Base-by-base conservation (phyloP, 2,797 vertebrate species). In the Poeciliopsis paucimaculata region DNA sequence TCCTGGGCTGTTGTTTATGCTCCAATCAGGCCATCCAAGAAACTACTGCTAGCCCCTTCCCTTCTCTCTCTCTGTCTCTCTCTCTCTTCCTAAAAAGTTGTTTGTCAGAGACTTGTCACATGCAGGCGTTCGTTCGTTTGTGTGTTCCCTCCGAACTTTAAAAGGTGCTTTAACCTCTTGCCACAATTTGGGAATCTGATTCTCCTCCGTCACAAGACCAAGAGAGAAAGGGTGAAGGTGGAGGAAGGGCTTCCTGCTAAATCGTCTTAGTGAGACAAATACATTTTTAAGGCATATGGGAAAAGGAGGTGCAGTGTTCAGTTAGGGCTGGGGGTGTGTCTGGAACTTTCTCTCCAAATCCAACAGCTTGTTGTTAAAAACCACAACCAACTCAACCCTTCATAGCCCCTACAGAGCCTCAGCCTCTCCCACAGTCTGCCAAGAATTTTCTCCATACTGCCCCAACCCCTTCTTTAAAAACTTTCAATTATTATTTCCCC, bases 1-100 rank as follows among this genome's bases (percentile, higher is more conserved):
- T 94, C 94, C 94, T 94, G 92, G 89, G 87, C 86, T 93, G 91
- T 91, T 93, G 93, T 93, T 92, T 93, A 91, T 90, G 90, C 91
- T 95, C 91, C 93, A 93, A 93, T 94, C 93, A 90, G 90, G 89
- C 87, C 84, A 84, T 91, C 91, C 89, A 91, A 93, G 86, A 89
- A 90, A 89, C 89, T 79, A 80, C 83, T 4, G 57, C 87, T 82
- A 46, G n/a, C 86, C 87, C 85, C 84, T 73, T 86, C 72, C 15
- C 82, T 72, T 46, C 66, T 86, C 75, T 79, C 73, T 75, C 85
- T 76, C 45, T 80, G 77, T 86, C 75, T 80, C 73, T 13, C 10
- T 60, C 55, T 77, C 85, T 76, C 77, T 78, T 76, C 89, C 84
- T 84, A 86, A 86, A 81, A 85, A 55, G 92, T 93, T 95, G 93